Evolutionary conservation across 2,113 vertebrate genomes (phyloP).

Genomic region (Rhinopomastus cyanomelas): DNA sequence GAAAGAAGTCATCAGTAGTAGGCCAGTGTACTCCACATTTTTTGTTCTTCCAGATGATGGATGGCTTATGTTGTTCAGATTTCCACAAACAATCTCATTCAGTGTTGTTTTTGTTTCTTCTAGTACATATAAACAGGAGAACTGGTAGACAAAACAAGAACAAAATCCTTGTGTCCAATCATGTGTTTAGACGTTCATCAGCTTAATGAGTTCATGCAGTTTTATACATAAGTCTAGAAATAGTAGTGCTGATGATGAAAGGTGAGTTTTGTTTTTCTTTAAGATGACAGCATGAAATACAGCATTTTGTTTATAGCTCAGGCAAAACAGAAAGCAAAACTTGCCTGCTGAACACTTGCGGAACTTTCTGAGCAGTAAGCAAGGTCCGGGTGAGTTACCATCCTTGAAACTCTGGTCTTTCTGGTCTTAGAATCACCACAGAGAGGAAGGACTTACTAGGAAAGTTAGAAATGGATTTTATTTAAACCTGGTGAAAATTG

Average conservation of each 20-base stretch:
- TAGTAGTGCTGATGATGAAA: conserved; percentile 71
- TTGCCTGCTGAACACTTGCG: conserved; percentile 57
- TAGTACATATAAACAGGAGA: conserved; percentile 71
- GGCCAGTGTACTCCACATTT: conserved; percentile 75
- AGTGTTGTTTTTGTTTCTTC: conserved; percentile 66
- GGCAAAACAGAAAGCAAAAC: conserved; percentile 65
- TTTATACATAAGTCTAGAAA: conserved; percentile 57
- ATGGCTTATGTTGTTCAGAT: conserved; percentile 63
- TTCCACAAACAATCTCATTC: conserved; percentile 69
- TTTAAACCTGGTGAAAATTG: conserved; percentile 73
- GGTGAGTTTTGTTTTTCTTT: conserved; percentile 36
- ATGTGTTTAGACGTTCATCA: conserved; percentile 70
- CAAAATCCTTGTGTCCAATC: conserved; percentile 71
- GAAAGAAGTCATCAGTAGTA: conserved; percentile 86
- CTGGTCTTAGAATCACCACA: conserved; percentile 40
- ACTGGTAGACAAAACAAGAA: conserved; percentile 75
- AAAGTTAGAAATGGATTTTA: conserved; percentile 73
- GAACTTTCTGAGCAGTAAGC: conserved; percentile 63
- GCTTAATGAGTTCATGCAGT: conserved; percentile 75
- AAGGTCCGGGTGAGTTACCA: conserved; percentile 37
- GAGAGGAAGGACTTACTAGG: conserved; percentile 53
- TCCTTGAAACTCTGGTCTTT: conserved; percentile 55
- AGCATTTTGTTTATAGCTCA: conserved; percentile 66
- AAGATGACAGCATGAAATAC: conserved; percentile 66
- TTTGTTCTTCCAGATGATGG: conserved; percentile 62